Conservation (phyloP, 2,113 vertebrate genomes). For the Ibidorhyncha struthersii region DNA sequence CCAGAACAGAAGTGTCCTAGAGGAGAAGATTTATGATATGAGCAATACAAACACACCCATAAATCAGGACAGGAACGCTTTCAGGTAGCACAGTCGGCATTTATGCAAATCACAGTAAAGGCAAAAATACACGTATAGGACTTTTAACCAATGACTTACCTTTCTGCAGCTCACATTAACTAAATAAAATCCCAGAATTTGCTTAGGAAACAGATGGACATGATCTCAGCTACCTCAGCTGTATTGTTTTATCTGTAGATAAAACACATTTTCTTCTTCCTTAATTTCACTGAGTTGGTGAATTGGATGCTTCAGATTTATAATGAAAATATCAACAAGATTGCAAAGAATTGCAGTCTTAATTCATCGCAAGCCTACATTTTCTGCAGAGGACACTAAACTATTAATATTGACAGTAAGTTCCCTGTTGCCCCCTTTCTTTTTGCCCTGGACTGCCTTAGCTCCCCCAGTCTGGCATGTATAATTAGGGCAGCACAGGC, state of each 20-base stretch:
- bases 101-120: slow-evolving; percentile 74
- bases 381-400: background rate
- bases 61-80: slow-evolving; percentile 82
- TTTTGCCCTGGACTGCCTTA: background rate
- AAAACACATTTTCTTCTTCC: background rate
- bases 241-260: background rate
- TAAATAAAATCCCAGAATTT: background rate
- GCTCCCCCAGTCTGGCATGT: background rate
- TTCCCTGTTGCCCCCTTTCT: background rate
- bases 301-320: background rate
- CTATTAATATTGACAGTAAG: background rate
- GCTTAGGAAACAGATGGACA: background rate
- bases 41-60: slow-evolving; percentile 81
- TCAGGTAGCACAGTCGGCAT: slow-evolving; percentile 77
- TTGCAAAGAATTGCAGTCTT: background rate
- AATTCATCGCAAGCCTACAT: background rate
- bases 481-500: background rate
- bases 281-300: background rate
- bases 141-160: slow-evolving; percentile 49
- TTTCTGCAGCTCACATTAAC: slow-evolving; percentile 1
- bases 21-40: slow-evolving; percentile 87
- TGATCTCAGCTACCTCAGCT: background rate
- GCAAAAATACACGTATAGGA: background rate
- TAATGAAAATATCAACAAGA: background rate
- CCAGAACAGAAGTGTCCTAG: slow-evolving; percentile 82